Evolutionary conservation across 2,888 invertebrate species (phyloP), one percentile per base, ranked within the genome.

Genomic region (Ernsta delagoae): DNA sequence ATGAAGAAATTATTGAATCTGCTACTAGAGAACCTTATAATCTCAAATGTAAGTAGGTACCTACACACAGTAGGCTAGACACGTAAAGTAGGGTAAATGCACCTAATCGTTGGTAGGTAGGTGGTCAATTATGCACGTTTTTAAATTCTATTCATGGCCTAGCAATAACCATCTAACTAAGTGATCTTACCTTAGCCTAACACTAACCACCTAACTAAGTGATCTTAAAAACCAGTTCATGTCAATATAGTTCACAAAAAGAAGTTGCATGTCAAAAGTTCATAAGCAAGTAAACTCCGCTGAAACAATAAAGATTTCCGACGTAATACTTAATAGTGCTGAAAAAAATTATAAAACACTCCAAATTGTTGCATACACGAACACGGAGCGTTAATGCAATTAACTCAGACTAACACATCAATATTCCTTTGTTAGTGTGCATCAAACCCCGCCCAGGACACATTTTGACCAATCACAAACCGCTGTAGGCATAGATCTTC

Each of bases 361-460:
- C 76, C 83, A 85, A 87, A 86, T 80, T 84, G 82, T 86, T 82
- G 81, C 82, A 81, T 85, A 83, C 90, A 88, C 86, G 84, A 89
- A 86, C 82, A 86, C n/a, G 39, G 83, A 84, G 83, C 88, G 82
- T 85, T 87, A 85, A 85, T 91, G 92, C 92, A 93, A 93, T 93
- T 93, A 93, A 93, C 93, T 72, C 92, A 87, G 92, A 91, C 89
- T 82, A 83, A 79, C 77, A 78, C 74, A 78, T 59, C 36, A 70
- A 75, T 73, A 80, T 80, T 73, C 82, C 83, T 85, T 83, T 84
- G 80, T 83, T 82, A 77, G 92, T 92, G 92, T 93, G 92, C 86
- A 83, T 77, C 76, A 81, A 83, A 87, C 92, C 79, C 91, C 92
- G 91, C 93, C 93, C 85, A 77, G 81, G 85, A 88, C 83, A 82